phyloP scores from a whole-genome alignment of 2,888 invertebrate species.

The Coelopa pilipes region DNA sequence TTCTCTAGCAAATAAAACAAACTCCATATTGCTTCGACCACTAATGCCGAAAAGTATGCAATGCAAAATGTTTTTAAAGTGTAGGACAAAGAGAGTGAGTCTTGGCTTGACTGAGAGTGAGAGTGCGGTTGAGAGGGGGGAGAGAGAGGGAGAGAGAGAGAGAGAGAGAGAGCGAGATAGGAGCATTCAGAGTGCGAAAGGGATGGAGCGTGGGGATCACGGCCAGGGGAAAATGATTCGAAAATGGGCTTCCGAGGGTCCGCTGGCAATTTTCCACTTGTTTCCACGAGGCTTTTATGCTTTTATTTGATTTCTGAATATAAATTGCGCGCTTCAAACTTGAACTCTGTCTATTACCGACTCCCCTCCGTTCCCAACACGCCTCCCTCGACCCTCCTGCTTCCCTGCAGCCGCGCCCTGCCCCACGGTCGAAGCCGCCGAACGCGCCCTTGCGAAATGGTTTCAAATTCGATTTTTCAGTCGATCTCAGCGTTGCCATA shows the following conservation, averaged over 20 bases:
- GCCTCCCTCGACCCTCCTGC: no score
- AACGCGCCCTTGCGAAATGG: neutral
- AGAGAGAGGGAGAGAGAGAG: no score
- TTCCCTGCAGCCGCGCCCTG: neutral
- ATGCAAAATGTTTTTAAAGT: conserved; percentile 6
- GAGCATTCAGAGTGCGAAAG: neutral
- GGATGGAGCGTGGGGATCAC: neutral
- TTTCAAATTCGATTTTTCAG: conserved; percentile 23
- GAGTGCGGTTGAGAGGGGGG: no score
- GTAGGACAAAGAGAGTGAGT: neutral
- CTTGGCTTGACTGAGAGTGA: no score
- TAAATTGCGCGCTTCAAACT: conserved; percentile 26
- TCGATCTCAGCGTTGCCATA: conserved; percentile 14
- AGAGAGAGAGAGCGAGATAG: no score
- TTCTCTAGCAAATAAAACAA: conserved; percentile 5
- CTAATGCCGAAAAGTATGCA: conserved; percentile 15
- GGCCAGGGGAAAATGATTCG: neutral
- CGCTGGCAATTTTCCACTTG: neutral
- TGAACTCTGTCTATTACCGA: neutral
- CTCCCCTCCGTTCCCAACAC: neutral
- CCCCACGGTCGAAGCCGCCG: neutral
- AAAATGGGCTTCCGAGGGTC: neutral
- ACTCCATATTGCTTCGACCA: neutral
- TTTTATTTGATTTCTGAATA: conserved; percentile 33
- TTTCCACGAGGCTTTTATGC: conserved; percentile 22